Base-by-base conservation (phyloP, 1,140 invertebrate species). In the Dinothrombium tinctorium region DNA sequence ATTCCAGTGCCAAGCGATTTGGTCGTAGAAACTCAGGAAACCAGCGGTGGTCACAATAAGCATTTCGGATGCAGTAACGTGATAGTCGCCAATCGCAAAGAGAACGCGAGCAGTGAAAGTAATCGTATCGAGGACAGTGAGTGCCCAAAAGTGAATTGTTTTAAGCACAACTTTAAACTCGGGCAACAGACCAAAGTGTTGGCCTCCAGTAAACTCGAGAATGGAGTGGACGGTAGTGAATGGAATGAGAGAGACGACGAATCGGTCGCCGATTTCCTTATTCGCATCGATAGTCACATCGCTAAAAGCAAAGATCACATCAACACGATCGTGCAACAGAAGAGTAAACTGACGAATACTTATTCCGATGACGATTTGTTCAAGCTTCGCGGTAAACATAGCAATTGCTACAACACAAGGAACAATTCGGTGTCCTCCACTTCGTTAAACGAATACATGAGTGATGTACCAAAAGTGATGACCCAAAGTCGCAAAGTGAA, bases 201-300 rank as follows among this genome's bases (percentile, higher is more conserved):
- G 7, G 32, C 17, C 23, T 44, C 12, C 26, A 37, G 41, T 17
- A 41, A 43, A n/a, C 31, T 15, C 15, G 14, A 33, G 12, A 24
- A 40, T 25, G 33, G 33, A 12, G 17, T 11, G 4, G 22, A 41
- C n/a, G 24, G 15, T 9, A 15, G 12, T 41, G 15, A 39, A 42
- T 28, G 14, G 25, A 47, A 33, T 44, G 49, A 49, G 37, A 48
- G 71, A 72, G 53, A 69, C 69, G 57, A 74, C 68, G 58, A 69
- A 63, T 65, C 62, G 48, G 71, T 76, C 51, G 71, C 72, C 53
- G 75, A 83, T 50, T 84, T 83, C 57, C 65, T 87, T 50, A 76
- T 69, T 46, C 74, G 79, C 65, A 75, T 86, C 53, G 81, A 86
- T 63, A 73, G 69, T 46, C 74, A 76, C 17, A 78, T 86, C 54